Evolutionary conservation across 2,888 invertebrate species (phyloP).

Genomic region (Acleris emargana): DNA sequence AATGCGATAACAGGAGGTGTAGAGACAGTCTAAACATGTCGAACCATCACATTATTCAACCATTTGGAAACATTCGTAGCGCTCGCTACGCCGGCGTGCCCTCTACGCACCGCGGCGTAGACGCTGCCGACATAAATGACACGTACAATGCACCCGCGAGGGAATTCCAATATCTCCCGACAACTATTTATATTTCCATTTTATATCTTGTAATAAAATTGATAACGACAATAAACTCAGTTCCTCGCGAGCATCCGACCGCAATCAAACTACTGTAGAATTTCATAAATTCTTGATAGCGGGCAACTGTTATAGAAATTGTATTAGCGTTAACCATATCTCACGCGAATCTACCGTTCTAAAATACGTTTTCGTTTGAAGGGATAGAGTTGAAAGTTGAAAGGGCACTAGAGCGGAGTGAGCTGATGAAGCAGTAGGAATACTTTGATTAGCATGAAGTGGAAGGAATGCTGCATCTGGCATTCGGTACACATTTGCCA

Average conservation of each 20-base stretch:
- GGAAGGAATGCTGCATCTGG: background rate
- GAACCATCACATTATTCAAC: too few relatives aligned
- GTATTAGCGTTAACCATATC: background rate
- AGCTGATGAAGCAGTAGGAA: background rate
- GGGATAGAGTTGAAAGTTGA: background rate
- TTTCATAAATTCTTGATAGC: conserved; percentile 5
- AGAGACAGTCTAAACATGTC: too few relatives aligned
- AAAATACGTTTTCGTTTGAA: background rate
- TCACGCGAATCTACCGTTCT: background rate
- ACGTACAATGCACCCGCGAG: background rate
- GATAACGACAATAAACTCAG: background rate
- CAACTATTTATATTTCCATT: background rate
- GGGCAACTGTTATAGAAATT: background rate
- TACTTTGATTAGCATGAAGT: conserved; percentile 4
- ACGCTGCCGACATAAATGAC: background rate
- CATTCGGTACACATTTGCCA: conserved; percentile 5
- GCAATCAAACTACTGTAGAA: background rate
- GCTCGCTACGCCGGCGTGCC: background rate
- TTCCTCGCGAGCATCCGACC: background rate
- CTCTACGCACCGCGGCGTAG: background rate
- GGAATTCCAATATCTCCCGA: background rate
- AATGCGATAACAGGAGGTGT: too few relatives aligned
- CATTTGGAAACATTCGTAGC: background rate
- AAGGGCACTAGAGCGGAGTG: background rate
- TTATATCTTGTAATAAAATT: background rate